phyloP scores from a whole-genome alignment of 2,888 invertebrate genomes.

The Eupithecia inturbata region DNA sequence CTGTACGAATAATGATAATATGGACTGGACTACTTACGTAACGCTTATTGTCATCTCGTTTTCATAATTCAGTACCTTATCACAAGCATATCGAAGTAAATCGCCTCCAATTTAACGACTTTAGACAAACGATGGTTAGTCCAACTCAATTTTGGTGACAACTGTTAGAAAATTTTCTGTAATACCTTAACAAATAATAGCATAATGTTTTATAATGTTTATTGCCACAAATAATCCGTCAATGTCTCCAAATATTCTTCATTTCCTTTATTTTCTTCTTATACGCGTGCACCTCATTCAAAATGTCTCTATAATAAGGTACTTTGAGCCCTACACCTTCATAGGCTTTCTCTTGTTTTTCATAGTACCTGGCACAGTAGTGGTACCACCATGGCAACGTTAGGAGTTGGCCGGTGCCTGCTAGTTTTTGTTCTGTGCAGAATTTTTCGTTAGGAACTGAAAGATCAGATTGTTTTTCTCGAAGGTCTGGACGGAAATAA shows the following conservation, averaged over 20 bases:
- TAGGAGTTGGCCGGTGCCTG: slow-evolving; percentile 45
- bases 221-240: neutral
- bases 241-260: neutral
- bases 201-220: neutral
- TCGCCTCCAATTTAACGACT: no score
- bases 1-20: neutral
- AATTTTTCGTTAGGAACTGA: slow-evolving; percentile 56
- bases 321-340: slow-evolving; percentile 22
- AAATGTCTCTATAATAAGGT: slow-evolving; percentile 45
- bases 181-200: no score
- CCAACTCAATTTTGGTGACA: no score
- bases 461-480: slow-evolving; percentile 30
- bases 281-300: slow-evolving; percentile 44
- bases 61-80: no score
- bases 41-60: no score
- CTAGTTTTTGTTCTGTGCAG: slow-evolving; percentile 51
- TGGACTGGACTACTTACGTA: no score
- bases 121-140: no score
- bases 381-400: slow-evolving; percentile 66
- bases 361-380: slow-evolving; percentile 54
- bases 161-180: no score
- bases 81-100: no score
- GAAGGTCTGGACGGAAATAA: slow-evolving; percentile 18
- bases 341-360: slow-evolving; percentile 36
- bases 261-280: slow-evolving; percentile 35